Evolutionary conservation across 1,140 invertebrate species (phyloP).

Genomic region (Nilaparvata lugens): DNA sequence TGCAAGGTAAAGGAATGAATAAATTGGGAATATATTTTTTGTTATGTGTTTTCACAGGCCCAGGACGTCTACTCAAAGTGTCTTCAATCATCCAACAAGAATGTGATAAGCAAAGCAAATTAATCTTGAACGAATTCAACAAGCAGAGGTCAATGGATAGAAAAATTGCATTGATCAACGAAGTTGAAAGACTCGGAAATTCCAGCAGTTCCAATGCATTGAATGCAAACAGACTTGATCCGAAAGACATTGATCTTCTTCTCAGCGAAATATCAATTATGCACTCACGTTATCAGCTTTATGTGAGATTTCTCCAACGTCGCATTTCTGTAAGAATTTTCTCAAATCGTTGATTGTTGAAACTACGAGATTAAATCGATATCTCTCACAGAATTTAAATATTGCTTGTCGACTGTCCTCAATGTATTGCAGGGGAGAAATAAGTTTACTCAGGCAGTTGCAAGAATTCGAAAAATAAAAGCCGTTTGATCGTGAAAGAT

Average conservation of each 20-base stretch:
- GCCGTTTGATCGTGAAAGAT: too few relatives aligned
- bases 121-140: constrained; percentile 68
- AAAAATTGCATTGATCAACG: constrained; percentile 53
- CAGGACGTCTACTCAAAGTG: constrained; percentile 61
- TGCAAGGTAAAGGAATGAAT: too few relatives aligned
- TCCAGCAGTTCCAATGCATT: constrained; percentile 28
- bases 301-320: constrained; percentile 60
- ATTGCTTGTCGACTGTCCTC: too few relatives aligned
- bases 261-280: constrained; percentile 87
- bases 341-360: not conserved
- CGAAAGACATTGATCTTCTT: constrained; percentile 79
- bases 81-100: constrained; percentile 71
- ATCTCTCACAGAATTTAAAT: too few relatives aligned
- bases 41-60: constrained; percentile 38
- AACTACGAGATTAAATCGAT: too few relatives aligned
- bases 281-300: constrained; percentile 82
- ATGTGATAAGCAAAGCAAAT: constrained; percentile 66
- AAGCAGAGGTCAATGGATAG: constrained; percentile 59
- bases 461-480: too few relatives aligned
- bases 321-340: not conserved
- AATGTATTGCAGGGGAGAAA: too few relatives aligned
- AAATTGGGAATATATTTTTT: too few relatives aligned
- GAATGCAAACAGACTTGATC: constrained; percentile 46
- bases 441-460: too few relatives aligned
- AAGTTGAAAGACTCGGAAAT: constrained; percentile 34